Evolutionary conservation across 2,888 invertebrate species (phyloP).

Genomic region (Notodonta dromedarius): DNA sequence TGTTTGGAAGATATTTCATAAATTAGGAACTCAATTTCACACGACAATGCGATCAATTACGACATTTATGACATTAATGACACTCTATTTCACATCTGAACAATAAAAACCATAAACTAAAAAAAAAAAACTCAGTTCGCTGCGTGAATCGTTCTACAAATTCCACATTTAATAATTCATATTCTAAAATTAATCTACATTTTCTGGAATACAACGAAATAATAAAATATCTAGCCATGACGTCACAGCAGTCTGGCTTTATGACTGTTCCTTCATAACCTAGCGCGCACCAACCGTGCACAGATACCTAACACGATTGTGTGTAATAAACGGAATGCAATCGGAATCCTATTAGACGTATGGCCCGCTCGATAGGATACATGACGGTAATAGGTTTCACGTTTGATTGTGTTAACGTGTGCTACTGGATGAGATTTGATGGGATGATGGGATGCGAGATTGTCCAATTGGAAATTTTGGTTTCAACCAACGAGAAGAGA

Average conservation of each 20-base stretch:
- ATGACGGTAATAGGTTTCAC: conserved; percentile 68
- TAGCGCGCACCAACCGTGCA: conserved; percentile 35
- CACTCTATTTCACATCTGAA: too few species aligned
- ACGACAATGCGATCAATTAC: too few species aligned
- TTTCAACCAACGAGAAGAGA: conserved; percentile 1
- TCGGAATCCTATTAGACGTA: conserved; percentile 77
- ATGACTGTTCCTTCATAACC: conserved; percentile 45
- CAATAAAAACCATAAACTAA: too few species aligned
- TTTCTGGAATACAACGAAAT: too few species aligned
- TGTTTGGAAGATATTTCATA: not conserved
- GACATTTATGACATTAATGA: too few species aligned
- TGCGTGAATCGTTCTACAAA: too few species aligned
- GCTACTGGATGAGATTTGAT: conserved; percentile 41
- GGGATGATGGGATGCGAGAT: conserved; percentile 46
- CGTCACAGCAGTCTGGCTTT: conserved; percentile 43
- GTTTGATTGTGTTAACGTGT: conserved; percentile 60
- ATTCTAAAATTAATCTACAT: too few species aligned
- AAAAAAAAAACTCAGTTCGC: too few species aligned
- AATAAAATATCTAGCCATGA: not conserved
- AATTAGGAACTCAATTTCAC: not conserved
- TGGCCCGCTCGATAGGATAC: conserved; percentile 61
- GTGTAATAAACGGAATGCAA: conserved; percentile 75
- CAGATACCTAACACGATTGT: conserved; percentile 65
- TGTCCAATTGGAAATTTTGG: conserved; percentile 21
- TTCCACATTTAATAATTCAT: too few species aligned